Base-by-base conservation (phyloP, 2,113 vertebrate genomes). In the Coracopsis vasa region DNA sequence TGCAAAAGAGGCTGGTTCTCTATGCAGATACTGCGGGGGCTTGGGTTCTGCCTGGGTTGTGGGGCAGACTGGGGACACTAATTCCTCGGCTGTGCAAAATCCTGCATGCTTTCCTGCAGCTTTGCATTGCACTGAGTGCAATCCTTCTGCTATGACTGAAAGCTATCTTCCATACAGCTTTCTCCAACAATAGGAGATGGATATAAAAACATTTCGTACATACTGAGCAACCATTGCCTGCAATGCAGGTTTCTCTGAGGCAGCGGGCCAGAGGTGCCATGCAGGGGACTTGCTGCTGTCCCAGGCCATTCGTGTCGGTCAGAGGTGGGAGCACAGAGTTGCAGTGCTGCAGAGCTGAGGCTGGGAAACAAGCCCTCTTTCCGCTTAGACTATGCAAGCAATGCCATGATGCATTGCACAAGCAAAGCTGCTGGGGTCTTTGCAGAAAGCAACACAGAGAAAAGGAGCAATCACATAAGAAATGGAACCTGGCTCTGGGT, bases 241-340 rank as follows among this genome's bases (percentile, higher is more conserved):
- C 6, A 6, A 5, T 19, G 18, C 41, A 23, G 28, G 11, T 10
- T 15, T 35, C 42, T 35, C 35, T 35, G 9, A 6, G 47, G 20
- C 51, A 11, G 31, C 0, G 18, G 16, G 66, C 31, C 5, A 9
- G 42, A 42, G 37, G 17, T 23, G 54, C 80, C 8, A 2, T 4
- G 6, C 11, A 12, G 6, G 11, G 35, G 23, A 6, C 65, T 37
- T 7, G 28, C 35, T 13, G 42, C 28, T 4, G 10, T 31, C 29
- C 29, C 11, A 1, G 33, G 15, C 28, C 28, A 1, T 33, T 18
- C 4, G 3, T 17, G 6, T 33, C 10, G 2, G 1, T 45, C 10
- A 2, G 53, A 28, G 21, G 19, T 10, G 28, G 64, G 45, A 75
- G 61, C 60, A 8, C 5, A 15, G 31, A 81, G 51, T 37, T 5